Conservation (phyloP, 2,797 vertebrate genomes). For the Amniataba percoides region DNA sequence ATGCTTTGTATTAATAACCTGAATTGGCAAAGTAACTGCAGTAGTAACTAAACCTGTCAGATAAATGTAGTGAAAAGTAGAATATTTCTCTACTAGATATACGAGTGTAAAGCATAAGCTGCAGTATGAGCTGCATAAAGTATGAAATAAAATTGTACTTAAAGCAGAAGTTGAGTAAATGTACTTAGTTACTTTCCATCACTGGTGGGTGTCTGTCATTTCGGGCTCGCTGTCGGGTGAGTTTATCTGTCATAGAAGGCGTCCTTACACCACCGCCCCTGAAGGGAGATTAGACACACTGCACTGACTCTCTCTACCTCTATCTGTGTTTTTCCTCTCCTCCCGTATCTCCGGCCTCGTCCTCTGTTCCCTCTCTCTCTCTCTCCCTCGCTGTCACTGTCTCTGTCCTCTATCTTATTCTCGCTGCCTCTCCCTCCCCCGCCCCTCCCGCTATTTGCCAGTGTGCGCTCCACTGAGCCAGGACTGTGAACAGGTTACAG, state of each 20-base stretch:
- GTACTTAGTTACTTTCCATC: slow-evolving; percentile 4
- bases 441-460: slow-evolving; percentile 69
- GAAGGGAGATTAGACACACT: slow-evolving; percentile 80
- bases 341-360: slow-evolving; percentile 44
- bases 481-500: slow-evolving; percentile 75
- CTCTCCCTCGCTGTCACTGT: slow-evolving; percentile 45
- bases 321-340: slow-evolving; percentile 36
- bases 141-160: background rate
- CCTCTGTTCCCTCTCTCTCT: slow-evolving; percentile 35
- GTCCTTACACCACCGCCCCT: slow-evolving; percentile 65
- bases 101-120: background rate
- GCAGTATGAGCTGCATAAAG: background rate
- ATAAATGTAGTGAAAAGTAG: background rate
- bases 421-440: slow-evolving; percentile 38
- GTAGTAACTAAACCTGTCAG: background rate
- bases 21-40: background rate
- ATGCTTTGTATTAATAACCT: background rate
- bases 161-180: background rate
- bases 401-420: slow-evolving; percentile 55
- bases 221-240: slow-evolving; percentile 55
- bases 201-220: slow-evolving; percentile 61
- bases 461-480: slow-evolving; percentile 66
- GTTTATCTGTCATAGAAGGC: slow-evolving; percentile 77
- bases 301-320: slow-evolving; percentile 64
- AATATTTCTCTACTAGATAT: background rate